Conservation (phyloP, 2,797 vertebrate genomes). For the Loriculus beryllinus region DNA sequence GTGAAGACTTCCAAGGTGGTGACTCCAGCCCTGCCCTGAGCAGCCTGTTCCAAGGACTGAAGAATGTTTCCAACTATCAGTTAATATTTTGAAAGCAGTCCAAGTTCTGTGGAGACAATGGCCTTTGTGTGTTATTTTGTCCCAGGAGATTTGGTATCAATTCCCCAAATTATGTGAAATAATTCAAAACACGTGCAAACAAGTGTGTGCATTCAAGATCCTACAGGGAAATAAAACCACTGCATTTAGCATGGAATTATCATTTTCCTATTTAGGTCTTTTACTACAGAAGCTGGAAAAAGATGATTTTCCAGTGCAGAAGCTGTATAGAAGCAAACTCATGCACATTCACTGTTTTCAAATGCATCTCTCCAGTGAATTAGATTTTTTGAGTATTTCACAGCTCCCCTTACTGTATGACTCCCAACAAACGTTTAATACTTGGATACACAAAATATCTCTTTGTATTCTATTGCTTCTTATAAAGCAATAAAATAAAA, state of each 20-base stretch:
- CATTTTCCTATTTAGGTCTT: background rate
- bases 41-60: background rate
- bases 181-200: background rate
- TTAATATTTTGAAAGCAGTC: background rate
- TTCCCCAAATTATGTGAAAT: background rate
- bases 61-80: background rate
- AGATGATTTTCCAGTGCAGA: background rate
- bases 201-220: background rate
- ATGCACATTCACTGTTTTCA: background rate
- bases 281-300: background rate
- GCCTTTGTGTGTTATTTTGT: background rate
- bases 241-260: background rate
- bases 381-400: background rate
- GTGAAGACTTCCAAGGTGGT: background rate
- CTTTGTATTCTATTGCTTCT: background rate
- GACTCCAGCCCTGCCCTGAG: background rate
- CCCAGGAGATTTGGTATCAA: background rate
- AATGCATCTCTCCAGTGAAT: background rate
- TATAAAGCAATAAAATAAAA: too few relatives aligned
- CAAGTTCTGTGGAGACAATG: background rate
- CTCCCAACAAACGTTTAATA: background rate
- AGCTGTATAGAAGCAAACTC: slow-evolving; percentile 18
- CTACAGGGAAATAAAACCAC: background rate
- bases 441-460: background rate
- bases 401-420: background rate